Evolutionary conservation across 2,113 vertebrate species (phyloP), one percentile per base, ranked within the genome.

Genomic region (Urocynchramus pylzowi): DNA sequence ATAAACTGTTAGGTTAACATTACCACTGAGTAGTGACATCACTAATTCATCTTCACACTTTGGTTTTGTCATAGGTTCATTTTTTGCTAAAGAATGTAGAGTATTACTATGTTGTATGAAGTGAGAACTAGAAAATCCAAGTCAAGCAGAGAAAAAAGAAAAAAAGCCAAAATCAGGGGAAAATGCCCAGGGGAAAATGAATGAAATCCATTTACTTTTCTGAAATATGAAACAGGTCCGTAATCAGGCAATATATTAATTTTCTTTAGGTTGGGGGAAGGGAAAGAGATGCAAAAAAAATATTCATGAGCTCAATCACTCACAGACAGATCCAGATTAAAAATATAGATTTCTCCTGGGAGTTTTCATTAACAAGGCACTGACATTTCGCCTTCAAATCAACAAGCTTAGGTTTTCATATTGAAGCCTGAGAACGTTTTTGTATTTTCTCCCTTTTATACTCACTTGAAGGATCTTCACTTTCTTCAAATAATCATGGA

Each of bases 361-460:
- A 84, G 44, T 47, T 95, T 84, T 91, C 77, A 89, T 78, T 93
- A 84, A 84, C 52, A 89, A 70, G 44, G 24, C 31, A 33, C 47
- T 78, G 42, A 81, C 35, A 87, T 90, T 89, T 93, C 65, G 37
- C 57, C 80, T 87, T 77, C 73, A 93, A 84, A 92, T 87, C 76
- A 89, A 70, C 52, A 86, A 70, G 21, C 47, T 74, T 69, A 59
- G 14, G 35, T 77, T 90, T 94, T 82, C 70, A 33, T 45, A 45
- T 11, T n/a, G 35, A 21, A 92, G 50, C 17, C 37, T 75, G 42
- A 75, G 35, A 93, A 65, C 7, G 11, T 37, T 84, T 85, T 70
- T 28, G 28, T n/a, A 45, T 37, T 56, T 92, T 75, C 27, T 67
- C 10, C 19, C 31, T 78, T 27, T 49, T 64, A 41, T 28, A 47